Evolutionary conservation across 2,113 vertebrate genomes (phyloP).

Genomic region (Hyperopisus bebe): DNA sequence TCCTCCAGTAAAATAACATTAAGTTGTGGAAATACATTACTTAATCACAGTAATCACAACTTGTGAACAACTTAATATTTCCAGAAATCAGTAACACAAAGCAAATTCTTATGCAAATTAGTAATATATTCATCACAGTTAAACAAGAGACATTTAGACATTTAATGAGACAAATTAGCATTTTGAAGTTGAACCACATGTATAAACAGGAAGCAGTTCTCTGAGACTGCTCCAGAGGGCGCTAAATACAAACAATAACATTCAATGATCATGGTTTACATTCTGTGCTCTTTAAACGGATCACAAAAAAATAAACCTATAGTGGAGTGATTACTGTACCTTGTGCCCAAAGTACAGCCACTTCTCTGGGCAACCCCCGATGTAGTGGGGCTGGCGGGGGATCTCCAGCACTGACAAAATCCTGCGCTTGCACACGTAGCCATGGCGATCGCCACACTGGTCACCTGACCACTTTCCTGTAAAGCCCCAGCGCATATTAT

Average conservation of each 20-base stretch:
- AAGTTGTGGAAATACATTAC: not conserved
- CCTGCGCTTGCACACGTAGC: constrained; percentile 78
- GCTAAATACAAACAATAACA: not conserved
- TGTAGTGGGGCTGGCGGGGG: constrained; percentile 59
- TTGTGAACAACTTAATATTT: not conserved
- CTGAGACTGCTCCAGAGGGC: not conserved
- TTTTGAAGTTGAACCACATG: not conserved
- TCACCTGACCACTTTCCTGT: constrained; percentile 73
- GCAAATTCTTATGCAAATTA: not conserved
- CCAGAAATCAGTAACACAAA: not conserved
- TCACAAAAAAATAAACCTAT: not conserved
- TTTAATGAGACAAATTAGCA: not conserved
- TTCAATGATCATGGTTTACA: not conserved
- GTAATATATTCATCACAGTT: not conserved
- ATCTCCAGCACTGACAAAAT: constrained; percentile 66
- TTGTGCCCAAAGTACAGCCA: constrained; percentile 87
- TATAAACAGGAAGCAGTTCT: not conserved
- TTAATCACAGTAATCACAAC: not conserved
- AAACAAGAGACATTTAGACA: not conserved
- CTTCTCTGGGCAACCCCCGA: constrained; percentile 76
- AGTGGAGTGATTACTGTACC: constrained; percentile 50
- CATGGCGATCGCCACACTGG: constrained; percentile 64
- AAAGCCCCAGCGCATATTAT: not conserved
- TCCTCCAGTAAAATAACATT: not conserved
- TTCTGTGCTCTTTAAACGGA: not conserved